A percentile compares a stretch with the other conserved stretches of the same genome.
These are phyloP conservation scores for Epinephelus cyanopodus DNA, from an alignment of 2,113 vertebrate species.

Conservation along the genomic window DNA sequence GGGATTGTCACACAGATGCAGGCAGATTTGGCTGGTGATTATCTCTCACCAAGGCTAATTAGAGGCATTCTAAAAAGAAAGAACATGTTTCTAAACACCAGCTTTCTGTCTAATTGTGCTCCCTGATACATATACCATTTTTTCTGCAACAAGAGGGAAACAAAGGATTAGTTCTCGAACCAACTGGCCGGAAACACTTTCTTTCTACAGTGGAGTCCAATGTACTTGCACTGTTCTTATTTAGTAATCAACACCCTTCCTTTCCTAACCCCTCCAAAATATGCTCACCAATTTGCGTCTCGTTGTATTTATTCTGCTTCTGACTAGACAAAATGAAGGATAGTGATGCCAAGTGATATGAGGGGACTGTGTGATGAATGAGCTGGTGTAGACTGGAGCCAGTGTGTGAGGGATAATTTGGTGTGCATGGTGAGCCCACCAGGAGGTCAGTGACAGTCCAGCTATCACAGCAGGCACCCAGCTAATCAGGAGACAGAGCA, in stretches of 20 bases:
- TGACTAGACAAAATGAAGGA: constrained; percentile 43
- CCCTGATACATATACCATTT: constrained; percentile 31
- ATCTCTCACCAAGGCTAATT: constrained; percentile 70
- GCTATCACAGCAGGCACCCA: constrained; percentile 57
- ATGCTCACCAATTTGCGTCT: constrained; percentile 42
- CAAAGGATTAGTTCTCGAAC: constrained; percentile 23
- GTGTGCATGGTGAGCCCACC: constrained; percentile 43
- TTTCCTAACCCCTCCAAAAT: constrained; percentile 12
- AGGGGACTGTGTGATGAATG: constrained; percentile 39
- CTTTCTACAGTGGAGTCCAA: not conserved
- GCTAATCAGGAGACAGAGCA: constrained; percentile 73
- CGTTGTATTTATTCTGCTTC: constrained; percentile 21
- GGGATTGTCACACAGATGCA: constrained; percentile 45
- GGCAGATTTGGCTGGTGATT: constrained; percentile 60
- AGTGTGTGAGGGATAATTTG: constrained; percentile 57
- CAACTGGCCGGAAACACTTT: constrained; percentile 28
- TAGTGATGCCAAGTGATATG: constrained; percentile 43
- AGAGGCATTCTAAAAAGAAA: constrained; percentile 62
- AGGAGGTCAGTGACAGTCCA: constrained; percentile 59
- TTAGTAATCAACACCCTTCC: constrained; percentile 14
- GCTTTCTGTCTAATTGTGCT: constrained; percentile 57
- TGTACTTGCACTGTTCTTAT: constrained; percentile 8
- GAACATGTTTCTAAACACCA: constrained; percentile 57
- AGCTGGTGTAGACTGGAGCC: constrained; percentile 36
- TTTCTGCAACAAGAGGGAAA: constrained; percentile 2